Percentiles rank a stretch among this genome's conserved stretches.
phyloP scores from a whole-genome alignment of 92 coral and sea anemone species.

The Anthopleura xanthogrammica region DNA sequence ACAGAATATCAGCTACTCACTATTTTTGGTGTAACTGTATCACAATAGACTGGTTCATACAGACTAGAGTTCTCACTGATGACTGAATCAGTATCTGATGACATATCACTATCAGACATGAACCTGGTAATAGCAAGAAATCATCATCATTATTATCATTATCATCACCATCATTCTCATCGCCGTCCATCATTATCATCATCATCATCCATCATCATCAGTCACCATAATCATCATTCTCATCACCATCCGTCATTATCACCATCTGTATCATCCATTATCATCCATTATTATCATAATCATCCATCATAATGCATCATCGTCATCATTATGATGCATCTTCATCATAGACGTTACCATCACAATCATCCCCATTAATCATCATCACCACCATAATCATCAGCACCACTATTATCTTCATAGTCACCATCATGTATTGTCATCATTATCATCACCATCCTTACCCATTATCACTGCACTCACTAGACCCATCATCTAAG shows the following conservation, averaged over 20 bases:
- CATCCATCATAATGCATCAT: no score
- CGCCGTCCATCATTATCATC: not conserved
- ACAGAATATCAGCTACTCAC: not conserved
- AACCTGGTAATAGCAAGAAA: slow-evolving; percentile 16
- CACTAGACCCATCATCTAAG: not conserved
- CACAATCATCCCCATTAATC: no score
- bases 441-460: not conserved
- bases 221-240: not conserved
- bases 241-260: not conserved
- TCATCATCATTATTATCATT: not conserved
- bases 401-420: no score
- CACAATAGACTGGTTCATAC: slow-evolving; percentile 11
- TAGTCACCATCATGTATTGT: not conserved
- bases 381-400: no score
- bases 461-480: no score
- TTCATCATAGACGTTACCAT: no score
- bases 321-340: no score
- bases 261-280: no score
- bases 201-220: not conserved
- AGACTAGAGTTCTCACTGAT: slow-evolving; percentile 51
- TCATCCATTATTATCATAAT: no score
- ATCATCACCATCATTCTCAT: not conserved
- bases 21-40: not conserved
- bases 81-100: slow-evolving; percentile 57
- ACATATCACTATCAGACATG: slow-evolving; percentile 53